Percentiles rank a stretch among this genome's conserved stretches.
phyloP scores from a whole-genome alignment of 2,888 invertebrate species.

The Ochropleura leucogaster region DNA sequence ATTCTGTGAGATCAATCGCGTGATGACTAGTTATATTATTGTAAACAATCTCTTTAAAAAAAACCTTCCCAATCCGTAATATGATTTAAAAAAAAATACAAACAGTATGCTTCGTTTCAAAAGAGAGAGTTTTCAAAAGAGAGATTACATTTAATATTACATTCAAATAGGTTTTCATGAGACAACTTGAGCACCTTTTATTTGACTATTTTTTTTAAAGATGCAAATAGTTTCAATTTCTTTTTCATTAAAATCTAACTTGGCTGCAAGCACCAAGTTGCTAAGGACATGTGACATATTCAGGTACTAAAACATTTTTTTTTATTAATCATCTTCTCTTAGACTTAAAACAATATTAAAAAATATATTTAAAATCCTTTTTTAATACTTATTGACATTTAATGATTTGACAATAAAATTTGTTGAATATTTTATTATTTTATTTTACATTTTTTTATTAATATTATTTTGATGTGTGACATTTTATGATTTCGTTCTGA shows the following conservation, averaged over 20 bases:
- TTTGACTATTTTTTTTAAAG: not conserved
- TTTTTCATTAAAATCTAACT: not conserved
- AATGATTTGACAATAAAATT: no score
- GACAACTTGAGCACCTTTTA: not conserved
- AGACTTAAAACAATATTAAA: not conserved
- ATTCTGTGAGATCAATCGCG: not conserved
- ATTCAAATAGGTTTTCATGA: constrained; percentile 3
- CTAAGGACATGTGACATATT: not conserved
- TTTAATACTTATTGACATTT: no score
- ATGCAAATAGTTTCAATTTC: not conserved
- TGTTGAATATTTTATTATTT: no score
- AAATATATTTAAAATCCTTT: no score
- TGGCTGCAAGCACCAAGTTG: not conserved
- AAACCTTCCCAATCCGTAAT: constrained; percentile 11
- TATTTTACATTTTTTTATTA: no score
- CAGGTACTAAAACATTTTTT: not conserved
- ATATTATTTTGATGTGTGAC: no score
- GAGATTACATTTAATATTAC: not conserved
- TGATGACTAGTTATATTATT: constrained; percentile 12
- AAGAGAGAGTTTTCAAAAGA: constrained; percentile 16
- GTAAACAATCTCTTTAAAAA: constrained; percentile 25
- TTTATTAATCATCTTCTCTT: not conserved
- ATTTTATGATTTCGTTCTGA: no score
- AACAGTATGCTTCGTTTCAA: constrained; percentile 10
- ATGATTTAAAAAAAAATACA: constrained; percentile 9